These are phyloP conservation scores for Melanotus villosus DNA, from an alignment of 2,888 invertebrate species.

Conservation along the genomic window DNA sequence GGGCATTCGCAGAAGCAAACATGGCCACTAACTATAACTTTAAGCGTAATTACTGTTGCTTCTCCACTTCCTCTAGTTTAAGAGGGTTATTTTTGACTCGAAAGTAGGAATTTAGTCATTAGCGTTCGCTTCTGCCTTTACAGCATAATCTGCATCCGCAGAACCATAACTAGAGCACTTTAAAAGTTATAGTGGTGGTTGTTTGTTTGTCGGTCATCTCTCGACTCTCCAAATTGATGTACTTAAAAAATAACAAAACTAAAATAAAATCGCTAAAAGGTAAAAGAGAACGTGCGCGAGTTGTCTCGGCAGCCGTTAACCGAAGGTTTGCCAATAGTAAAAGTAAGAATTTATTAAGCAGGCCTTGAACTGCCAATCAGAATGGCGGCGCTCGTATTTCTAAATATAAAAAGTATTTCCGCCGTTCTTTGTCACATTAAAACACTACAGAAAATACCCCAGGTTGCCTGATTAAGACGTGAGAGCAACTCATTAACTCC, in stretches of 20 bases:
- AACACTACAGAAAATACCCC: background rate
- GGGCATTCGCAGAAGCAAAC: conserved; percentile 21
- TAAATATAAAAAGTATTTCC: background rate
- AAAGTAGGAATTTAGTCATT: conserved; percentile 32
- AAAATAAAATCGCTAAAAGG: too few relatives aligned
- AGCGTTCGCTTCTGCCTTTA: conserved; percentile 25
- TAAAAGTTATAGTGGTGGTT: conserved; percentile 8
- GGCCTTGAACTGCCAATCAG: conserved; percentile 24
- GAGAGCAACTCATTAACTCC: background rate
- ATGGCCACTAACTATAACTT: conserved; percentile 37
- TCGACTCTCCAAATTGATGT: background rate
- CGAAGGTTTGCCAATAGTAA: conserved; percentile 20
- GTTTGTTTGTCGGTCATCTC: conserved; percentile 8
- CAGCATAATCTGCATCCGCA: conserved; percentile 34
- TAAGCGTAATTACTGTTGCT: conserved; percentile 35
- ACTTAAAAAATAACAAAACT: conserved; percentile 3
- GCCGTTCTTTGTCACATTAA: background rate
- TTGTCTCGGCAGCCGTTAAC: conserved; percentile 1
- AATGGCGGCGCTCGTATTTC: background rate
- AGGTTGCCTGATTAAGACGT: background rate
- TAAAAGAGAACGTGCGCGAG: background rate
- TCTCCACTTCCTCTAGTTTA: conserved; percentile 40
- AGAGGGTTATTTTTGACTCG: conserved; percentile 40
- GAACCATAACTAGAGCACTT: conserved; percentile 18
- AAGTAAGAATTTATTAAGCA: conserved; percentile 16